Evolutionary conservation across 2,797 vertebrate genomes (phyloP), one percentile per base, ranked within the genome.

Genomic region (Naso thynnoides): DNA sequence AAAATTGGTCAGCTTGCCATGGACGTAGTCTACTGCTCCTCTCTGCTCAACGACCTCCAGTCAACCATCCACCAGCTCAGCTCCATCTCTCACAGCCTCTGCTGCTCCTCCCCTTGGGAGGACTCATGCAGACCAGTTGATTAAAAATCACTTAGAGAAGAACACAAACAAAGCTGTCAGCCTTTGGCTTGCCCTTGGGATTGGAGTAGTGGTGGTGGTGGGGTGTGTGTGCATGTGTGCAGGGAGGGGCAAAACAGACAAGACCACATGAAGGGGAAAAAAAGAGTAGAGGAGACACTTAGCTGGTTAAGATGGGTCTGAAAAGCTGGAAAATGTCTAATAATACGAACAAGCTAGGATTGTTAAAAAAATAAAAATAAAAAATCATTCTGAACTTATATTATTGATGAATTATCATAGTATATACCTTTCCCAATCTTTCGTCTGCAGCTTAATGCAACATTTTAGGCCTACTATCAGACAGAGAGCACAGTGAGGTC

Each of bases 71-170:
- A 72, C 36, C 75, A 54, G 53, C 63, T 73, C 67, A 38, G 60
- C 68, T 83, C 82, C 62, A 60, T 78, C 85, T 66, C 66, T 69
- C 73, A 60, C 74, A 77, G 85, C 72, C 76, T 79, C 77, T 76
- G 82, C 82, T 75, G 88, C 82, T 78, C 65, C 49, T 82, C 77
- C 89, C 91, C 93, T 73, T 79, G 86, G 92, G 92, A 88, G 86
- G 85, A 89, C 88, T 91, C 86, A 91, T 86, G 89, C 86, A 89
- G 92, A 92, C 92, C 90, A 92, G 93, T 94, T 95, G 93, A 95
- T 95, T 94, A 95, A 94, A 95, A 94, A 94, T 93, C 91, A 94
- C 92, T 95, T 94, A 93, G 93, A 86, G 79, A 84, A 76, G 87
- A 89, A 85, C 83, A 89, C 86, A 94, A 94, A 95, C 92, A 93